Conservation (phyloP, 2,113 vertebrate genomes). For the Bagarius yarrelli region DNA sequence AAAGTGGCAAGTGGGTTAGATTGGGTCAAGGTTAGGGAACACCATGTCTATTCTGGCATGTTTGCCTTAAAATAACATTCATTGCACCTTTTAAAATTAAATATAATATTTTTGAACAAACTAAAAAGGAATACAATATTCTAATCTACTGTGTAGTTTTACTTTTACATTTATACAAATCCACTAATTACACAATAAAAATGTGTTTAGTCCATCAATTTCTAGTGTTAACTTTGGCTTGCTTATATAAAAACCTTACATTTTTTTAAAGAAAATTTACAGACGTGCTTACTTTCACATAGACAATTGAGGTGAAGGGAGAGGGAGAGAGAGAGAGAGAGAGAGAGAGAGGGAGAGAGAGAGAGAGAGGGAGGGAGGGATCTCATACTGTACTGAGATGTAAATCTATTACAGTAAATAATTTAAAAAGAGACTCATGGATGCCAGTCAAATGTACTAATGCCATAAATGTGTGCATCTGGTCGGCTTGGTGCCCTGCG, state of each 20-base stretch:
- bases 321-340: too few species aligned
- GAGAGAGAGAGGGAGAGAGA: background rate
- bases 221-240: too few species aligned
- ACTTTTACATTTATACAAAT: background rate
- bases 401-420: conserved; percentile 70
- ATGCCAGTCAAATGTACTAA: conserved; percentile 79
- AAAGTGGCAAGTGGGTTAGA: conserved; percentile 32
- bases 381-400: conserved; percentile 54
- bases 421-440: conserved; percentile 74
- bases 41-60: conserved; percentile 10
- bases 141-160: background rate
- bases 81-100: conserved; percentile 48
- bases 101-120: background rate
- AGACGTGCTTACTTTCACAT: too few species aligned
- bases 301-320: too few species aligned
- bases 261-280: too few species aligned
- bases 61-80: conserved; percentile 20
- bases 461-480: conserved; percentile 73
- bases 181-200: too few species aligned
- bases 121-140: conserved; percentile 47
- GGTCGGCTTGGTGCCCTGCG: conserved; percentile 64
- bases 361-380: background rate
- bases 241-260: too few species aligned
- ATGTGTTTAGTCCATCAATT: too few species aligned
- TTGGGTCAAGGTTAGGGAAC: conserved; percentile 44